A percentile compares a stretch with the other conserved stretches of the same genome.
These are phyloP conservation scores for Pachyseris speciosa DNA, from an alignment of 64 coral and sea anemone species.

Conservation along the genomic window DNA sequence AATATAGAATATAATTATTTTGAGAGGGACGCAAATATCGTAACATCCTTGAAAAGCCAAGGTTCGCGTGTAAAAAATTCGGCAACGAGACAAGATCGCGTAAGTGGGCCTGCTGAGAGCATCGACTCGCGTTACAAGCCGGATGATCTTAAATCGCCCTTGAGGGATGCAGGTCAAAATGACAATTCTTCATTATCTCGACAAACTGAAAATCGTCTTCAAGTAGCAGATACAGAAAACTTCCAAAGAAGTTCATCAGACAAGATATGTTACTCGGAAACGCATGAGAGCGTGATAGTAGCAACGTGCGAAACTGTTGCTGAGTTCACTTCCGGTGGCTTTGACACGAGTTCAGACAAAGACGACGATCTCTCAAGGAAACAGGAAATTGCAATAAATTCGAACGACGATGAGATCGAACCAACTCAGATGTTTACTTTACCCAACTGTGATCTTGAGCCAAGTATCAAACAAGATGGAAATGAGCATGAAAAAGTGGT, in stretches of 20 bases:
- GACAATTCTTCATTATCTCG: not conserved
- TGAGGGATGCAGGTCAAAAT: not conserved
- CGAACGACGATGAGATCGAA: conserved; percentile 22
- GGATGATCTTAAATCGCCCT: not conserved
- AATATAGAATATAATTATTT: not conserved
- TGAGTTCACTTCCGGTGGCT: conserved; percentile 53
- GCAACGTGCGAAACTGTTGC: not conserved
- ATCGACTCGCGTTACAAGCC: not conserved
- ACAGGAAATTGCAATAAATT: not conserved
- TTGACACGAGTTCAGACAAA: not conserved
- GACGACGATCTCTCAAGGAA: not conserved
- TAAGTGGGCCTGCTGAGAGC: not conserved
- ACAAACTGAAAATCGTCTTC: not conserved
- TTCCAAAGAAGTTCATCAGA: not conserved
- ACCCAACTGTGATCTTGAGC: conserved; percentile 4
- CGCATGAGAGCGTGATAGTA: not conserved
- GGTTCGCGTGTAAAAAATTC: not conserved
- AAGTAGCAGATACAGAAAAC: not conserved
- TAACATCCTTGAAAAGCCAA: not conserved
- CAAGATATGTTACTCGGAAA: not conserved
- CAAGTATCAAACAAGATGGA: conserved; percentile 36
- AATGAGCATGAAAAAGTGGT: conserved; percentile 15
- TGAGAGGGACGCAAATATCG: not conserved
- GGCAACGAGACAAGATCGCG: not conserved
- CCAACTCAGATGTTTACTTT: not conserved